These are phyloP conservation scores for Dolichotis patagonum DNA, from an alignment of 2,113 vertebrate genomes.

Conservation along the genomic window DNA sequence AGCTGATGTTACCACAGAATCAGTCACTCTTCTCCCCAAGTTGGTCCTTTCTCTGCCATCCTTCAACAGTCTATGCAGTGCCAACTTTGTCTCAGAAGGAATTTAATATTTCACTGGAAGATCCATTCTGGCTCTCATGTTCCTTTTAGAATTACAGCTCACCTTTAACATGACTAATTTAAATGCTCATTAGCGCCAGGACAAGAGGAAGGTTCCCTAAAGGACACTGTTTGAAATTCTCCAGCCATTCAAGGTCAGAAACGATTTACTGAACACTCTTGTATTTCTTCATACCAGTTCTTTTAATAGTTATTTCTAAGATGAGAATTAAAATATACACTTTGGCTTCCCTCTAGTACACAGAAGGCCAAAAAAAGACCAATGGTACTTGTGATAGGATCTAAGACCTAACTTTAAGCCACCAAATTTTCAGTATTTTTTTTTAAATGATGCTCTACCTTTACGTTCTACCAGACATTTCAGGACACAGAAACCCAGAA, in stretches of 20 bases:
- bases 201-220: neutral
- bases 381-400: neutral
- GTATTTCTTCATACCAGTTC: neutral
- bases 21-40: neutral
- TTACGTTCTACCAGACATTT: neutral
- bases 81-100: neutral
- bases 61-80: neutral
- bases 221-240: neutral
- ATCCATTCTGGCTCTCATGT: neutral
- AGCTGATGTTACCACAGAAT: neutral
- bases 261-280: neutral
- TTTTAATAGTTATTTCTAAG: neutral
- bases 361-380: neutral
- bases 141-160: neutral
- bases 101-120: conserved; percentile 8
- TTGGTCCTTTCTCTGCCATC: neutral
- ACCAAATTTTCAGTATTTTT: neutral
- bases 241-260: neutral
- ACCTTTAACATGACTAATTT: neutral
- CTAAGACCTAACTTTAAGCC: neutral
- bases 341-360: neutral
- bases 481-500: neutral
- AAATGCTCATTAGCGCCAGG: neutral
- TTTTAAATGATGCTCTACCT: neutral
- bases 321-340: neutral